Base-by-base conservation (phyloP, 2,888 invertebrate species). In the Diarsia brunnea region DNA sequence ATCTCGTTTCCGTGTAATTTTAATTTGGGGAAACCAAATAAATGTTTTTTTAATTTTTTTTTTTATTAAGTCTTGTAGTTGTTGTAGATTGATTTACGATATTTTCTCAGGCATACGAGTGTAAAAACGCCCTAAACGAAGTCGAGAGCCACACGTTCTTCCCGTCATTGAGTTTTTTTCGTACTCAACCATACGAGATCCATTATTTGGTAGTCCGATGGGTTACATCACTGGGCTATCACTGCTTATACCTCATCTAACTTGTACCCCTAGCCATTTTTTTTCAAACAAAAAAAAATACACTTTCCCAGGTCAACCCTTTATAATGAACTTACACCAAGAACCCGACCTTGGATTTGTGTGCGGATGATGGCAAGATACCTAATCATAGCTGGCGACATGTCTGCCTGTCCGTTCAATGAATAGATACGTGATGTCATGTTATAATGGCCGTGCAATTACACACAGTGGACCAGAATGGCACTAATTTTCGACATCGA, bases 401-500 rank as follows among this genome's bases (percentile, higher is more conserved):
- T 60, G 1, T n/a, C 21, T 21, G 38, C 14, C 21, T 38, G 12
- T 31, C 21, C 61, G 12, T 61, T 38, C 61, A 21, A 38, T 38
- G 12, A 61, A 61, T 61, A 12, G 11, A 61, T 31, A 38, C n/a
- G 12, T 38, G 38, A 61, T 61, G 21, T 61, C 21, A 38, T 31
- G 61, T 43, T 58, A 11, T 27, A 80, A 51, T 58, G 5, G 14
- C 51, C n/a, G 16, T 43, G 4, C 12, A 21, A 53, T 49, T 14
- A 24, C 16, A 51, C 49, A 65, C 38, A 61, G 24, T 61, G 61
- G 19, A 19, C 8, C 61, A 55, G 8, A 61, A 55, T 53, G 31
- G 31, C 53, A 49, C 31, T 45, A 63, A 67, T 49, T 81, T 14
- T 74, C 31, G 24, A 1, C 67, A 55, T 45, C 61, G 10, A 49